A percentile compares a stretch with the other conserved stretches of the same genome.
Conservation (phyloP, 2,888 invertebrate species). For the Drosophila anomelani region DNA sequence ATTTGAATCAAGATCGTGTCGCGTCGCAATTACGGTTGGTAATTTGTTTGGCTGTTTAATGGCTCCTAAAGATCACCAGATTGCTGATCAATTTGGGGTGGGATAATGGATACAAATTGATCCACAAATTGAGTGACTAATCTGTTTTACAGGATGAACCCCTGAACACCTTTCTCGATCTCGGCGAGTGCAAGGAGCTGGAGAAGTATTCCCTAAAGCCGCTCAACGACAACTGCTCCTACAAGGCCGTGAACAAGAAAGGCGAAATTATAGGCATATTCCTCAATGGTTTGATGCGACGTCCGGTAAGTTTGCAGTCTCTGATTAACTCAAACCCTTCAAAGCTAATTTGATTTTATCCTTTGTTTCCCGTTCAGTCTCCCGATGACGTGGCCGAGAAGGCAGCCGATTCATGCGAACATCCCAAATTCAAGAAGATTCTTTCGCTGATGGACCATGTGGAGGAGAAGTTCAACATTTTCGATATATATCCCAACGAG, state of each 20-base stretch:
- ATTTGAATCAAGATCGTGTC: slow-evolving; percentile 52
- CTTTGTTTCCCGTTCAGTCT: slow-evolving; percentile 28
- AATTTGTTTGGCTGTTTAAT: slow-evolving; percentile 54
- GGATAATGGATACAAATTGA: slow-evolving; percentile 8
- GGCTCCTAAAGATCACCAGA: slow-evolving; percentile 21
- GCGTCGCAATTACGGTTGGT: slow-evolving; percentile 40
- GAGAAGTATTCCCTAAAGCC: slow-evolving; percentile 86
- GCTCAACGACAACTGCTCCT: slow-evolving; percentile 86
- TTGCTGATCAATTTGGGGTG: not conserved
- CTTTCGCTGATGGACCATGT: slow-evolving; percentile 85
- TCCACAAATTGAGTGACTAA: not conserved
- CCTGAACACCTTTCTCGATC: slow-evolving; percentile 82
- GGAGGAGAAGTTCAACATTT: slow-evolving; percentile 85
- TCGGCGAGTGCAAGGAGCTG: slow-evolving; percentile 85
- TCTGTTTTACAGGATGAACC: slow-evolving; percentile 83
- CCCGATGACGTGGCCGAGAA: slow-evolving; percentile 56
- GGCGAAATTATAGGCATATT: slow-evolving; percentile 86
- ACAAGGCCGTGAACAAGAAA: slow-evolving; percentile 86
- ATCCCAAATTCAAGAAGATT: slow-evolving; percentile 86
- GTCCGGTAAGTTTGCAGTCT: slow-evolving; percentile 71
- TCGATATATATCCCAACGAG: slow-evolving; percentile 84
- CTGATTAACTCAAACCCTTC: no score
- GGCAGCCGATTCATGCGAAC: slow-evolving; percentile 82
- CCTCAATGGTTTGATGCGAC: slow-evolving; percentile 85
- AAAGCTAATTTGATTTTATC: not conserved